Base-by-base conservation (phyloP, 1,140 invertebrate genomes). In the Nilaparvata lugens region DNA sequence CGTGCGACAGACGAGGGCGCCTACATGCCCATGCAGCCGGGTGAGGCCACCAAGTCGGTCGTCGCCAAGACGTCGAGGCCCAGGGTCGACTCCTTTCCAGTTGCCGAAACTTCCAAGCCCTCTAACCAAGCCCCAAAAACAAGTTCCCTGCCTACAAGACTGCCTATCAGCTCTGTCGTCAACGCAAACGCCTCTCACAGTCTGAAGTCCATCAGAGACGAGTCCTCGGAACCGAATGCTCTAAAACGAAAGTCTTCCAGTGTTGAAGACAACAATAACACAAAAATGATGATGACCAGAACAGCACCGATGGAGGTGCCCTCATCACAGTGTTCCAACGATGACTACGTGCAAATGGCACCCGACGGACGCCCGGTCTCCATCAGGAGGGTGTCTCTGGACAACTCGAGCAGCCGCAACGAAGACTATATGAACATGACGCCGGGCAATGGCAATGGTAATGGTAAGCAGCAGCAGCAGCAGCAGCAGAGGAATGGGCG, bases 271-370 rank as follows among this genome's bases (percentile, higher is more conserved):
- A 67, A 67, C 52, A 69, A 66, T 28, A 63, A 58, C 48, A 75
- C 73, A 69, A 63, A 71, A 63, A 16, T 71, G 62, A 18, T 70
- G 70, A 68, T 43, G 1, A 75, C 52, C n/a, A 18, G 75, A 4
- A 71, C 74, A 18, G 71, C 74, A 16, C 52, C 59, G 4, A 68
- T 78, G 21, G 73, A 75, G 65, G 71, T 76, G 54, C 75, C 72
- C 4, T 11, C 13, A 11, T 11, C 13, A 11, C 70, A 75, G n/a
- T 72, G 73, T 48, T 69, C 74, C 4, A 73, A 73, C 1, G 81
- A 82, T 19, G 81, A 81, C 35, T 84, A 84, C 64, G 79, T 84
- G 1, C 81, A 83, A 61, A 85, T 84, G 82, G 74, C 76, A 0
- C 31, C 31, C 31, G 78, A 66, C 64, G 60, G 63, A 5, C 67